Base-by-base conservation (phyloP, 2,113 vertebrate genomes). In the Pholis gunnellus region DNA sequence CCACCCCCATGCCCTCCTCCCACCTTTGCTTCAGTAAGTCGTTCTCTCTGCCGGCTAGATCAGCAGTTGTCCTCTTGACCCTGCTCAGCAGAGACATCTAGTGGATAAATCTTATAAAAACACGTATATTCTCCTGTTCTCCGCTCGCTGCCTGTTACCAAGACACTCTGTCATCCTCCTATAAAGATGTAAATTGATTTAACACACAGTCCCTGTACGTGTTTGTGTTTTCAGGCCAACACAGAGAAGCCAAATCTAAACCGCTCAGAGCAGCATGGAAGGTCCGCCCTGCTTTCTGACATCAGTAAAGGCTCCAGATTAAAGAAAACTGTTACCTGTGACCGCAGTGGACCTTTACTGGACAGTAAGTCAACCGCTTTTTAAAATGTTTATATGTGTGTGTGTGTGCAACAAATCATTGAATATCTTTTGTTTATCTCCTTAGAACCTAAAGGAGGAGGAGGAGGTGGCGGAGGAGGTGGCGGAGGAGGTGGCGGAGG, bases 321-420 rank as follows among this genome's bases (percentile, higher is more conserved):
- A 17, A 99, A 99, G 95, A 99, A 99, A 90, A 40, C 98, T 0
- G 96, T 98, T 52, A 99, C 98, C 86, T 98, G 98, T 95, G 98
- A 99, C 91, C 96, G 98, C 89, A 99, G 98, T 67, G 94, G 84
- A 18, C 98, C 98, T 0, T 0, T 94, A 52, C 9, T 99, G n/a
- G 98, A 98, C 70, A 97, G 98, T 99, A 95, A 97, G 98, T 96
- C 5, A 2, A 5, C 6, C 7, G 2, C 22, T n/a, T 6, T 44
- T 36, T 36, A 7, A 36, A 36, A 36, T 36, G 1, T 36, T 7
- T 36, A 1, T 36, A 4, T 7, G 0, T 7, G 8, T 38, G 36
- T 38, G 8, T 38, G 1, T 40, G 44, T 46, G 44, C 44, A 29
- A 54, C 9, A 46, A n/a, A 29, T 61, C 6, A 54, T 17, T 29